These are phyloP conservation scores for Tenrec ecaudatus DNA, from an alignment of 2,113 vertebrate species.

Conservation along the genomic window DNA sequence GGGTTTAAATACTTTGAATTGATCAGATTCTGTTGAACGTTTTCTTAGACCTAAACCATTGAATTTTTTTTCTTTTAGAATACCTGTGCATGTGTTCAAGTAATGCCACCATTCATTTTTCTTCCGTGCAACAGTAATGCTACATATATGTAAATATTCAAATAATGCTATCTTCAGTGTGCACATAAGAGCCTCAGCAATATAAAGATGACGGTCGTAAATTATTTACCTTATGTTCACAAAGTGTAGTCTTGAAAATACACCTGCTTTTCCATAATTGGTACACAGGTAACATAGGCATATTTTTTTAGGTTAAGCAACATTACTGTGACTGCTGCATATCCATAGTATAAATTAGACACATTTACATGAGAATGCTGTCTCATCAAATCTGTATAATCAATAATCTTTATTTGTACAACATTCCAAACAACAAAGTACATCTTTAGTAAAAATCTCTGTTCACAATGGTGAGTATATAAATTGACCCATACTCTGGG, in stretches of 20 bases:
- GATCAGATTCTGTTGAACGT: slow-evolving; percentile 59
- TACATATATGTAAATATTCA: neutral
- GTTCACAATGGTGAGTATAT: neutral
- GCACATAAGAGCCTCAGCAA: slow-evolving; percentile 53
- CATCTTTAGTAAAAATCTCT: neutral
- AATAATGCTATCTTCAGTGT: neutral
- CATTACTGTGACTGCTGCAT: slow-evolving; percentile 47
- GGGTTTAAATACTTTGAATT: slow-evolving; percentile 52
- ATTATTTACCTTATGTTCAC: slow-evolving; percentile 72
- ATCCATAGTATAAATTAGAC: neutral
- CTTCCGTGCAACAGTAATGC: neutral
- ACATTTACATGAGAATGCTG: neutral
- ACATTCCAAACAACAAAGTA: neutral
- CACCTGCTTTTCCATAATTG: slow-evolving; percentile 64
- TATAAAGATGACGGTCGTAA: slow-evolving; percentile 67
- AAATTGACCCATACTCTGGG: neutral
- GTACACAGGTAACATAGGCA: slow-evolving; percentile 4
- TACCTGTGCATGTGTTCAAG: neutral
- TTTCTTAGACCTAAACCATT: slow-evolving; percentile 34
- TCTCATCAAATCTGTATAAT: neutral
- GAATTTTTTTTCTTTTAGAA: slow-evolving; percentile 4
- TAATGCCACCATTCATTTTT: neutral
- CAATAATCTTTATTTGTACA: no score
- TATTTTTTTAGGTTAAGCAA: slow-evolving; percentile 28
- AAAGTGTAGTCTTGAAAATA: slow-evolving; percentile 66